phyloP scores from a whole-genome alignment of 2,113 vertebrate genomes.

The Myiozetetes cayanensis region DNA sequence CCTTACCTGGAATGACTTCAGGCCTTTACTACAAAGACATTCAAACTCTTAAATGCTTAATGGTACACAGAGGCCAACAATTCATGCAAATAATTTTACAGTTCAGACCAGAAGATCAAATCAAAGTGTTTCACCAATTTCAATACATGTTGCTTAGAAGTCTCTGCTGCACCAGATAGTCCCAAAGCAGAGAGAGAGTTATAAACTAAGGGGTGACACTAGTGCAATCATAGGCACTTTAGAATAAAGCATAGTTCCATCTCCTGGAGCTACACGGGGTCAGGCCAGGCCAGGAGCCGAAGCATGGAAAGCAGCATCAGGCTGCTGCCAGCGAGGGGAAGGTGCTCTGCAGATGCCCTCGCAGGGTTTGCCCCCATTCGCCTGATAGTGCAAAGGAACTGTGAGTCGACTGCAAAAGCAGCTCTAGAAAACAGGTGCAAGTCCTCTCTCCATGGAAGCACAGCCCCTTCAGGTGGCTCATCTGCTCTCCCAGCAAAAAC shows the following conservation, averaged over 20 bases:
- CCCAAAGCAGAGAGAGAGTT: background rate
- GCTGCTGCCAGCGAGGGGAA: accelerated
- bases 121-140: background rate
- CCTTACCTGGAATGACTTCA: background rate
- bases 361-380: background rate
- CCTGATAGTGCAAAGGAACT: background rate
- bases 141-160: background rate
- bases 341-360: background rate
- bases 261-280: background rate
- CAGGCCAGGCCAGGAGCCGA: background rate
- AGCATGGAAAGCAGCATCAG: background rate
- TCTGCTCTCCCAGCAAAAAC: background rate
- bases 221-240: background rate
- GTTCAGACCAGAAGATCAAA: background rate
- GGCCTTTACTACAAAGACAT: background rate
- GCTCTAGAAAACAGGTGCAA: background rate
- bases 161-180: background rate
- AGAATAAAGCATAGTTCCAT: background rate
- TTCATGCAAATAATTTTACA: background rate
- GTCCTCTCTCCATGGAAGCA: background rate
- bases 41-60: background rate
- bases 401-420: background rate
- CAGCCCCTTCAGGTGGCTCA: background rate
- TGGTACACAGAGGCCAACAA: background rate
- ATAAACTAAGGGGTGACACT: background rate